Percentiles rank a stretch among this genome's conserved stretches.
Evolutionary conservation across 2,113 vertebrate genomes (phyloP).

Genomic region (Peromyscus californicus): DNA sequence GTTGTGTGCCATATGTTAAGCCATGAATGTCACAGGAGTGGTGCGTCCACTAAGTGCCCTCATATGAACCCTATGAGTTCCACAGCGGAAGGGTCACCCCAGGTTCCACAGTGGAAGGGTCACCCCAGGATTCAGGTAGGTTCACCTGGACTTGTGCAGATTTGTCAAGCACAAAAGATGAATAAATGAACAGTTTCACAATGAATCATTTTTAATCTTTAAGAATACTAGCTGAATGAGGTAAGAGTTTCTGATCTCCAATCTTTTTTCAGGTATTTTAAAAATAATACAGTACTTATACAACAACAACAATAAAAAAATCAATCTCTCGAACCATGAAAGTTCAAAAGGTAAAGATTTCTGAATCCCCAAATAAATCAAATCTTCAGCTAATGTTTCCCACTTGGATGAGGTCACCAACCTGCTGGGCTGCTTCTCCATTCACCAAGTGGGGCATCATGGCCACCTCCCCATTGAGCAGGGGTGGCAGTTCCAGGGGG

Average conservation of each 20-base stretch:
- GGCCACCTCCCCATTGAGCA: constrained; percentile 97
- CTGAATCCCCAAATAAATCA: not conserved
- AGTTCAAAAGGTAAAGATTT: not conserved
- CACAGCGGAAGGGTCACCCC: no score
- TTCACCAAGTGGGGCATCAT: constrained; percentile 98
- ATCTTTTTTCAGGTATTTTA: not conserved
- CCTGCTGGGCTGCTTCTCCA: constrained; percentile 97
- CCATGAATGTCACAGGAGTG: not conserved
- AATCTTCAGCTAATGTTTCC: not conserved
- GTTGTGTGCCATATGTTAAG: not conserved
- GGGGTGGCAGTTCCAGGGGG: constrained; percentile 97
- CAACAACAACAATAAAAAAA: not conserved
- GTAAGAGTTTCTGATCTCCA: not conserved
- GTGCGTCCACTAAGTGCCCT: not conserved
- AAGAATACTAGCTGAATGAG: constrained; percentile 46
- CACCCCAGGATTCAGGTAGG: not conserved
- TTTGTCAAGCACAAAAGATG: not conserved
- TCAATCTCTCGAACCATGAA: not conserved
- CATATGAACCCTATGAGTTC: not conserved
- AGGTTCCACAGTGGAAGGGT: not conserved
- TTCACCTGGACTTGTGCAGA: not conserved
- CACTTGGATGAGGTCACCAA: constrained; percentile 78
- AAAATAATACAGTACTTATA: constrained; percentile 3
- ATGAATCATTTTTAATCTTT: constrained; percentile 50
- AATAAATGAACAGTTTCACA: constrained; percentile 21